Conservation (phyloP, 2,888 invertebrate genomes). For the Lumbricus terrestris region DNA sequence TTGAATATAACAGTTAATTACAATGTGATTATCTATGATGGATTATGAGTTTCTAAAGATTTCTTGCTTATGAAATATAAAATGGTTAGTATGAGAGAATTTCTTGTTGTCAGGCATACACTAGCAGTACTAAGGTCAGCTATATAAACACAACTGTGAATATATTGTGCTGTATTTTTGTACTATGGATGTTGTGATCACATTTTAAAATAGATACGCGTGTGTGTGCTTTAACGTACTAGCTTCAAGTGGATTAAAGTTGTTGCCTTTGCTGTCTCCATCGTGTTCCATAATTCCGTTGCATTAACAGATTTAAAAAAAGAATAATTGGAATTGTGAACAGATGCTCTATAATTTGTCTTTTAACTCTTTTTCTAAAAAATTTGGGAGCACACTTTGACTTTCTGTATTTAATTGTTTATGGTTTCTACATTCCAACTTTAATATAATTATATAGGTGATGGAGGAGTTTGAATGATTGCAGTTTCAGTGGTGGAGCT, state of each 20-base stretch:
- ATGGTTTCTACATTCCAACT: no score
- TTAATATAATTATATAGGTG: no score
- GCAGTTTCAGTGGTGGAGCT: no score
- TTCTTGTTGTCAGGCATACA: conserved; percentile 22
- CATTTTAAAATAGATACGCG: not conserved
- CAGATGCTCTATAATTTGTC: no score
- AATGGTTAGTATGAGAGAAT: not conserved
- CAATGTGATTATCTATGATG: not conserved
- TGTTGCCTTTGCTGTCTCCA: not conserved
- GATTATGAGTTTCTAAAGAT: no score
- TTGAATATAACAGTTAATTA: not conserved
- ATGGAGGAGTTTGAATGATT: no score
- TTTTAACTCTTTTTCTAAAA: no score
- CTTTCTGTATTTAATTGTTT: no score
- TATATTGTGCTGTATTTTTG: not conserved
- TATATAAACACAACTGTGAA: not conserved
- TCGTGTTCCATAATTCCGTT: not conserved
- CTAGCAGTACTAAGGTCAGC: conserved; percentile 29
- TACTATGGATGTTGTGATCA: not conserved
- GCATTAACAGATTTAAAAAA: not conserved
- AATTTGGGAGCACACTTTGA: no score
- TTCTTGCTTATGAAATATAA: not conserved
- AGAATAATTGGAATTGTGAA: not conserved
- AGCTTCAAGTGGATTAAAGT: not conserved
- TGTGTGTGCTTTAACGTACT: not conserved